phyloP scores from a whole-genome alignment of 1,140 invertebrate species.

The Coenobita brevimanus region DNA sequence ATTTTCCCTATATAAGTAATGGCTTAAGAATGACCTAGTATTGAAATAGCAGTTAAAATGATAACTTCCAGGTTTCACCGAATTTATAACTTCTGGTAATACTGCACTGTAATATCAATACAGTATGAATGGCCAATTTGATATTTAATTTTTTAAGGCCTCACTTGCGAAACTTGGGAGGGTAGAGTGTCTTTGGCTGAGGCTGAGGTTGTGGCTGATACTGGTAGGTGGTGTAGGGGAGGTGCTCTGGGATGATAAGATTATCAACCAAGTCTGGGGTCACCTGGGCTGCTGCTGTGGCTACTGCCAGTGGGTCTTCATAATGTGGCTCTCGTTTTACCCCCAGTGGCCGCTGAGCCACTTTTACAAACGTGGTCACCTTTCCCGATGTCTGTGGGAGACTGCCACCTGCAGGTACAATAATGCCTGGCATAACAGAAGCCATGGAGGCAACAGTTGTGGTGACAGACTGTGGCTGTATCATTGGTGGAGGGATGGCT shows the following conservation, averaged over 20 bases:
- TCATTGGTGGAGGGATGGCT: constrained; percentile 21
- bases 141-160: no score
- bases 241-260: constrained; percentile 51
- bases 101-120: no score
- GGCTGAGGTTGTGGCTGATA: no score
- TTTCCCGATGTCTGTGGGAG: constrained; percentile 46
- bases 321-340: constrained; percentile 31
- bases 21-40: no score
- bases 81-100: no score
- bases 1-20: no score
- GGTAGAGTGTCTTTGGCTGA: no score
- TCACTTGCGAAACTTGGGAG: no score
- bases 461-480: constrained; percentile 7
- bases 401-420: constrained; percentile 31
- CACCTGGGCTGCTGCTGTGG: constrained; percentile 57
- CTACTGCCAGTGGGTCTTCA: constrained; percentile 52
- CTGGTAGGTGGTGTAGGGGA: constrained; percentile 41
- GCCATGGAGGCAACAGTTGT: constrained; percentile 22
- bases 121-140: no score
- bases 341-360: constrained; percentile 42
- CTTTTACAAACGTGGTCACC: constrained; percentile 43
- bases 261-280: constrained; percentile 56
- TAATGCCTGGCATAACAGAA: constrained; percentile 31
- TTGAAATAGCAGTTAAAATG: no score
- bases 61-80: no score